A percentile compares a stretch with the other conserved stretches of the same genome.
These are phyloP conservation scores for Porites lobata DNA, from an alignment of 92 coral and sea anemone genomes.

Conservation along the genomic window DNA sequence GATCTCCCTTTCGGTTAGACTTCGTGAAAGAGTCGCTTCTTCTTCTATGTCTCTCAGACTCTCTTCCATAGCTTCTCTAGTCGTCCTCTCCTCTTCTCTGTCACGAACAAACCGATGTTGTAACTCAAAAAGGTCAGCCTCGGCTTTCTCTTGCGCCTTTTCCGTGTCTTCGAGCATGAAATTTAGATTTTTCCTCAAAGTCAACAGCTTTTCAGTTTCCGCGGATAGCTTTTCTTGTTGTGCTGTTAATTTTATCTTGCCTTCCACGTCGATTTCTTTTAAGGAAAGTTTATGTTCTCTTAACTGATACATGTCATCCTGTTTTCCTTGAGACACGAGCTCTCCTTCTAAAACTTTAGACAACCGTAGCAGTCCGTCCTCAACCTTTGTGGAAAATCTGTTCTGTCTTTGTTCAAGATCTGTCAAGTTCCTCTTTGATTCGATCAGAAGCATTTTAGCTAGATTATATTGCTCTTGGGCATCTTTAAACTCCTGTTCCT, in stretches of 20 bases:
- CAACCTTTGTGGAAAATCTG: conserved; percentile 66
- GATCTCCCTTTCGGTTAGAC: conserved; percentile 81
- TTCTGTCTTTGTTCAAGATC: conserved; percentile 76
- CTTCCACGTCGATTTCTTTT: conserved; percentile 89
- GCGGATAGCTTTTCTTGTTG: conserved; percentile 72
- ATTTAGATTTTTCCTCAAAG: conserved; percentile 63
- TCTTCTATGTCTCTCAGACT: conserved; percentile 90
- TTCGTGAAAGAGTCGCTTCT: conserved; percentile 86
- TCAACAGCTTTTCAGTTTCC: conserved; percentile 66
- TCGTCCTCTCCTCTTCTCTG: conserved; percentile 80
- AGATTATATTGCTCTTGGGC: conserved; percentile 82
- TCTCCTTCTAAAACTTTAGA: conserved; percentile 76
- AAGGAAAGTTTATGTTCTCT: conserved; percentile 79
- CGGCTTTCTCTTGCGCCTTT: conserved; percentile 86
- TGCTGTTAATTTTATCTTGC: conserved; percentile 80
- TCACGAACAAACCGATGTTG: conserved; percentile 81
- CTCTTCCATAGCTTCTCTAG: conserved; percentile 87
- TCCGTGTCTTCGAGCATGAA: conserved; percentile 81
- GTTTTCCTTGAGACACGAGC: conserved; percentile 71
- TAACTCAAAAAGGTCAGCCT: conserved; percentile 86
- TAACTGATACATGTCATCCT: conserved; percentile 69
- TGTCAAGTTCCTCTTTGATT: conserved; percentile 67
- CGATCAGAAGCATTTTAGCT: conserved; percentile 78
- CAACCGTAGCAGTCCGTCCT: conserved; percentile 73
- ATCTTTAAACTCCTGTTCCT: conserved; percentile 79